Conservation (phyloP, 2,888 invertebrate species). For the Harpagoxenus sublaevis region DNA sequence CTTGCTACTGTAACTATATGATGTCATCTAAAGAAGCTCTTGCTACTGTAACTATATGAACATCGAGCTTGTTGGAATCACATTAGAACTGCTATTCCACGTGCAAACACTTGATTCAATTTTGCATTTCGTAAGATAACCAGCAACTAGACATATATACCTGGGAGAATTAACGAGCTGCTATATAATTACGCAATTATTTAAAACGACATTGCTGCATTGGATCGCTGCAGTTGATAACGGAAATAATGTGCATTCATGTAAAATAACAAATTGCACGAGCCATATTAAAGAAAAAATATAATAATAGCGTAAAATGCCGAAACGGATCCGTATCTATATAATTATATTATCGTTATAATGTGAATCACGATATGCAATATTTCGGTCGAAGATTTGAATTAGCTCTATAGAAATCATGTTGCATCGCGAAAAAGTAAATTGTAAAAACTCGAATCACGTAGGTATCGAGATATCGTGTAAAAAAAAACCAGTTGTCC, state of each 20-base stretch:
- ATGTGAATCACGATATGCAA: not conserved
- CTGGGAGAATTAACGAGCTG: not conserved
- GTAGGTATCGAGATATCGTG: not conserved
- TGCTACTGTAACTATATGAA: not conserved
- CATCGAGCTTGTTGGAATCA: not conserved
- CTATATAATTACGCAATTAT: constrained; percentile 6
- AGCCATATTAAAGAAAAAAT: not conserved
- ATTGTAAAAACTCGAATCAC: not conserved
- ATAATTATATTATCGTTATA: constrained; percentile 8
- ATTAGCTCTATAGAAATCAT: not conserved
- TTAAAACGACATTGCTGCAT: not conserved
- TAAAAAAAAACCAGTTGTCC: not conserved
- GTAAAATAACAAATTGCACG: not conserved
- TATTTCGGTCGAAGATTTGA: not conserved
- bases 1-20: not conserved
- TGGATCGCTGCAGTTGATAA: not conserved
- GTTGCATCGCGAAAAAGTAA: not conserved
- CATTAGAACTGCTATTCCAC: not conserved
- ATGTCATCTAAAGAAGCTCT: not conserved
- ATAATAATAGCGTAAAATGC: not conserved
- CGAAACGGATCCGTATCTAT: not conserved
- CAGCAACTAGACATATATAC: not conserved
- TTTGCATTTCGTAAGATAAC: not conserved
- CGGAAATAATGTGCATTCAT: not conserved
- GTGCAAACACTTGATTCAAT: not conserved